Evolutionary conservation across 2,888 invertebrate genomes (phyloP).

Genomic region (Drosophila mulleri): DNA sequence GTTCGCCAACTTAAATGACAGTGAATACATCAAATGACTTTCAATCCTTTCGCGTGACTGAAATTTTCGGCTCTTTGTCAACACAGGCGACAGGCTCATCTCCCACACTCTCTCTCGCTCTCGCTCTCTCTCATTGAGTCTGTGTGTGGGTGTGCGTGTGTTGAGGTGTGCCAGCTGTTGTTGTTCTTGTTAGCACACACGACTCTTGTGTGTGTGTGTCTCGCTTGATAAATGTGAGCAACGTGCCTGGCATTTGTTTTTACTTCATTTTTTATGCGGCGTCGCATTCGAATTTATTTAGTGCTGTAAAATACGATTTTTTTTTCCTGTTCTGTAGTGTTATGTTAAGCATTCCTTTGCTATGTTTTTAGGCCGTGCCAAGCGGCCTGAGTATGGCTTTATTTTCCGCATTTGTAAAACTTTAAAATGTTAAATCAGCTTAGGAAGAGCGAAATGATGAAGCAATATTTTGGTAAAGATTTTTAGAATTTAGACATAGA

Average conservation of each 20-base stretch:
- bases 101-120: slow-evolving; percentile 4
- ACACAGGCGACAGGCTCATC: slow-evolving; percentile 52
- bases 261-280: slow-evolving; percentile 12
- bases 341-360: slow-evolving; percentile 7
- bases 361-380: slow-evolving; percentile 21
- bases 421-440: slow-evolving; percentile 21
- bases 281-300: slow-evolving; percentile 40
- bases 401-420: slow-evolving; percentile 10
- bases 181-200: slow-evolving; percentile 64
- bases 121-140: not conserved
- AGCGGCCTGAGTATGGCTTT: slow-evolving; percentile 24
- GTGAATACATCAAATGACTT: slow-evolving; percentile 77
- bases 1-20: slow-evolving; percentile 74
- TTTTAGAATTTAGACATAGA: no score
- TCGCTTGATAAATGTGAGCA: slow-evolving; percentile 67
- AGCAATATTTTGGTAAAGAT: not conserved
- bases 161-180: slow-evolving; percentile 46
- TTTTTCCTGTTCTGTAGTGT: not conserved
- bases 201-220: slow-evolving; percentile 21
- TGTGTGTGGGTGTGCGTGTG: slow-evolving; percentile 16
- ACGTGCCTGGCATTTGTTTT: slow-evolving; percentile 67
- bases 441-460: not conserved
- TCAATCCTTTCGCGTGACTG: slow-evolving; percentile 80
- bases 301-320: slow-evolving; percentile 27
- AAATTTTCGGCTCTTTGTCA: slow-evolving; percentile 78